Evolutionary conservation across 1,140 invertebrate species (phyloP), one percentile per base, ranked within the genome.

Genomic region (Drosophila sucinea): DNA sequence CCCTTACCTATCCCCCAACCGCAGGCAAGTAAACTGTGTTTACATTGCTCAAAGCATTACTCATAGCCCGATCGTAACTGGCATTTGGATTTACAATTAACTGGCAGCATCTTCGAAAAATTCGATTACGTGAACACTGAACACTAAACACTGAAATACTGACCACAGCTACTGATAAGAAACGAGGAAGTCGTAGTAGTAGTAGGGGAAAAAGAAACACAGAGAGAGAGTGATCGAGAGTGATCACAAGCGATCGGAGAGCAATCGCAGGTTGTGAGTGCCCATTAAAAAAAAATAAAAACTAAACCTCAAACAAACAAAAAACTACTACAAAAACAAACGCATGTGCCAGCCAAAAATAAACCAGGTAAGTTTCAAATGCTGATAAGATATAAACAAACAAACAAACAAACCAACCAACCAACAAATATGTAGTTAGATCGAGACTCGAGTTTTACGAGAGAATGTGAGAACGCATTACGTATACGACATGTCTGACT

Each of bases 21-120:
- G 27, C 30, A 38, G 44, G 44, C 11, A 41, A 67, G 56, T 77
- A 77, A 77, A 87, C 79, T 40, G 11, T 83, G 83, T 87, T 86
- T 80, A 86, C 83, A 82, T 70, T 83, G 60, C 71, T 76, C 44
- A 63, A 54, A 64, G 68, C 67, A 77, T 78, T 78, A 78, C 66
- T 77, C 73, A 75, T 64, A 67, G 61, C 61, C 63, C 25, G 23
- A 51, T 51, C 44, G 44, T 51, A 51, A 51, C 44, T 51, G 44
- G 44, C 44, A 51, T 51, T 51, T 51, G 23, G 11, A 27, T 27
- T 51, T 51, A 17, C 7, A 51, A 27, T 51, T 51, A 51, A 51
- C n/a, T 41, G 17, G 56, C 32, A 38, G 56, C 56, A 35, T 38
- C 17, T 17, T 25, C 32, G 7, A 77, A 55, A 33, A 60, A 70